Percentiles rank a stretch among this genome's conserved stretches.
Conservation (phyloP, 2,888 invertebrate genomes). For the Pimpla rufipes region DNA sequence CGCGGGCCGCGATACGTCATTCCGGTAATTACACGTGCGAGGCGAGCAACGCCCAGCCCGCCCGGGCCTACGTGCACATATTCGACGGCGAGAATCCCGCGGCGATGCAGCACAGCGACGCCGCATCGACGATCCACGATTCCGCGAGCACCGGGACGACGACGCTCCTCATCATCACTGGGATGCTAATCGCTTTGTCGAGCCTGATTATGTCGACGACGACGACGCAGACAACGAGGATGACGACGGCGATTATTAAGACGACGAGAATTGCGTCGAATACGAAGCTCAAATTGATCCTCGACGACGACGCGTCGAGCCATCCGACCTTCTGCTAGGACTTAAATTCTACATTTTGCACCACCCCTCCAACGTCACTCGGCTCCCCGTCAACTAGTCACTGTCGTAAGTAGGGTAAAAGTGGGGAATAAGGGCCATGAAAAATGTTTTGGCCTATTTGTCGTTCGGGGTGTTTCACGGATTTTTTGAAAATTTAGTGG, state of each 20-base stretch:
- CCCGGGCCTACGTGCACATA: conserved; percentile 95
- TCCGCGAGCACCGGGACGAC: conserved; percentile 24
- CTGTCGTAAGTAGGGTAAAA: too few species aligned
- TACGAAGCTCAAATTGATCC: conserved; percentile 61
- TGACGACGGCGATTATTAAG: conserved; percentile 33
- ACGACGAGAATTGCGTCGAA: conserved; percentile 25
- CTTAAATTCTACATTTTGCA: background rate
- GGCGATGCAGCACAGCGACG: conserved; percentile 91
- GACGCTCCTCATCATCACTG: conserved; percentile 19
- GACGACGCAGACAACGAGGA: conserved; percentile 17
- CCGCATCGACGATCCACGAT: conserved; percentile 64
- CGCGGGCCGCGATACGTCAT: conserved; percentile 89
- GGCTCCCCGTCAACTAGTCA: too few species aligned
- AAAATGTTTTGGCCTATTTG: too few species aligned
- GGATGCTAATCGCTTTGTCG: conserved; percentile 57
- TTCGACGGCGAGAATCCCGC: conserved; percentile 95
- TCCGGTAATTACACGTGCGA: conserved; percentile 96
- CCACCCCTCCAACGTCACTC: too few species aligned
- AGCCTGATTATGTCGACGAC: conserved; percentile 51
- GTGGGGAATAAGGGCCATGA: too few species aligned
- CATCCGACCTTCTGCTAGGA: conserved; percentile 38
- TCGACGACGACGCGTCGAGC: conserved; percentile 22
- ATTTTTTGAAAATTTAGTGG: too few species aligned
- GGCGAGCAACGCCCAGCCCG: conserved; percentile 95
- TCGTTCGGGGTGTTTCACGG: too few species aligned